Conservation (phyloP, 2,797 vertebrate genomes). For the Centroberyx gerrardi region DNA sequence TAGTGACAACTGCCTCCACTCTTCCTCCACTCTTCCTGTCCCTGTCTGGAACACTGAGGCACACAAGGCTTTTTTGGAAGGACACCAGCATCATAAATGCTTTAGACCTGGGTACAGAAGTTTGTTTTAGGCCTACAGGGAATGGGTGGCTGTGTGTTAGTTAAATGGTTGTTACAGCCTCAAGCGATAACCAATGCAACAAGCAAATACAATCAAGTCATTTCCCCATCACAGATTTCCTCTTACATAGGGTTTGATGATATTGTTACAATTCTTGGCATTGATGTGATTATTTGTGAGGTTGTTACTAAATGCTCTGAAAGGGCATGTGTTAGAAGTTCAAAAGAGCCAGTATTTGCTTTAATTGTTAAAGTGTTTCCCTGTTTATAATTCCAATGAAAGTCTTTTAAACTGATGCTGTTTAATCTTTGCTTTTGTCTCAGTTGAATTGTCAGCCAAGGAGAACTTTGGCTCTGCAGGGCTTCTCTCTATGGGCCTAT, state of each 20-base stretch:
- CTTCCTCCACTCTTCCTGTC: slow-evolving; percentile 56
- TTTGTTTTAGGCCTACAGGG: slow-evolving; percentile 18
- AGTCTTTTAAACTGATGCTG: slow-evolving; percentile 43
- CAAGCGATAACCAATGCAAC: no score
- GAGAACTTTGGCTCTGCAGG: slow-evolving; percentile 66
- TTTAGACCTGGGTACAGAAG: slow-evolving; percentile 9
- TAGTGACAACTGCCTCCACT: slow-evolving; percentile 57
- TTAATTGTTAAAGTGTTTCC: slow-evolving; percentile 36
- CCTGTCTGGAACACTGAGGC: slow-evolving; percentile 31
- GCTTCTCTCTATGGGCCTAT: slow-evolving; percentile 72
- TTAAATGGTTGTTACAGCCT: no score
- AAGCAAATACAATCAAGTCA: no score
- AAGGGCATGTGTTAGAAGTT: neutral
- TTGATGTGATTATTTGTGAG: neutral
- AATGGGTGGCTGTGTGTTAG: neutral
- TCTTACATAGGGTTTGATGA: neutral
- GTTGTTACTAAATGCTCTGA: neutral
- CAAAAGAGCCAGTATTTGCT: slow-evolving; percentile 15
- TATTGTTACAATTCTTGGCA: neutral
- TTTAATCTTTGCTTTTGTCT: slow-evolving; percentile 52
- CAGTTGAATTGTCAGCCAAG: slow-evolving; percentile 33
- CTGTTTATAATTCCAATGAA: slow-evolving; percentile 19
- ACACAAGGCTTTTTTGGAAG: slow-evolving; percentile 28
- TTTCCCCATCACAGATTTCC: neutral
- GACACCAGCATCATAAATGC: slow-evolving; percentile 3